Evolutionary conservation across 2,797 vertebrate genomes (phyloP).

Genomic region (Microctenopoma steveboyesi): DNA sequence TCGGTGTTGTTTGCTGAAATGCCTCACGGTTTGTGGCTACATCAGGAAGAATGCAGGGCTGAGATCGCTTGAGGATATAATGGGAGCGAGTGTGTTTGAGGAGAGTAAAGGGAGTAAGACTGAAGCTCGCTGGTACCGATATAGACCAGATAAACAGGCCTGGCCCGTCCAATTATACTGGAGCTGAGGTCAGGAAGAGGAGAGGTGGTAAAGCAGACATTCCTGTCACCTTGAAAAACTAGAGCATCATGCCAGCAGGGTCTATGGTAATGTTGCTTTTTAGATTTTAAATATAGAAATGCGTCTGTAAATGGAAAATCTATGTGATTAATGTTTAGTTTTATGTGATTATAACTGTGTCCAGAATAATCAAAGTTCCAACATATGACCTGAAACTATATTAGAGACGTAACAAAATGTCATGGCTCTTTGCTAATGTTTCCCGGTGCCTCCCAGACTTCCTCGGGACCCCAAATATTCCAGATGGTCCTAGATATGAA

Average conservation of each 20-base stretch:
- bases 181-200: constrained; percentile 57
- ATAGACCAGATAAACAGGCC: constrained; percentile 50
- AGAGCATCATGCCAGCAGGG: constrained; percentile 10
- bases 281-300: not conserved
- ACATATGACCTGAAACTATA: no score
- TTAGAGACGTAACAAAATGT: no score
- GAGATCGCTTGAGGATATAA: constrained; percentile 56
- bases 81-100: constrained; percentile 17
- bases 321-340: no score
- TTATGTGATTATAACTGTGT: no score
- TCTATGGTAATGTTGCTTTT: constrained; percentile 19
- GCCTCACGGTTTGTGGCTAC: constrained; percentile 60
- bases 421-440: no score
- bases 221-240: constrained; percentile 56
- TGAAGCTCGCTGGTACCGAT: constrained; percentile 36
- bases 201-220: constrained; percentile 38
- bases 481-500: no score
- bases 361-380: no score
- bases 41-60: constrained; percentile 50
- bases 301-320: not conserved
- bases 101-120: constrained; percentile 28
- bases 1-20: constrained; percentile 58
- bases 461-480: no score
- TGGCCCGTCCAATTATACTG: constrained; percentile 66
- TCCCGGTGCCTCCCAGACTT: no score